Evolutionary conservation across 2,888 invertebrate species (phyloP), one percentile per base, ranked within the genome.

Genomic region (Dysmachus trigonus): DNA sequence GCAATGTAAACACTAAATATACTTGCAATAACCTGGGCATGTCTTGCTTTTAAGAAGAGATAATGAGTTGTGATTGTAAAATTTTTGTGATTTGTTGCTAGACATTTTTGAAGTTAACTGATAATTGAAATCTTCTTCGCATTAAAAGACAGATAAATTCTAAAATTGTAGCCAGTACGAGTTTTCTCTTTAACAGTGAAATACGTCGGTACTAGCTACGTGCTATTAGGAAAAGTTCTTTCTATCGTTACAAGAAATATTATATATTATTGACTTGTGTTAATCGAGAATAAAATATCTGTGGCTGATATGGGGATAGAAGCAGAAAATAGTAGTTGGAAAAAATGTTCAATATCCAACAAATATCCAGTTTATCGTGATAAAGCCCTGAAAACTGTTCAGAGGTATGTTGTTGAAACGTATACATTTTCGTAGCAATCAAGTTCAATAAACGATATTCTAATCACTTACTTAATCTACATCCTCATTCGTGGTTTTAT

Each of bases 361-460:
- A 88, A 87, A 82, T 88, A 86, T 86, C 88, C 88, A 74, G 85
- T 86, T 22, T 86, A 85, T 85, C 85, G 88, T 1, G 87, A 88
- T 47, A 85, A 72, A 41, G 35, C 77, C 4, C 30, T 86, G 6
- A 85, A 85, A 13, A 86, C 85, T 5, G 53, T 73, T n/a, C 72
- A 85, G 3, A 85, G 83, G 87, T 87, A 53, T 53, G 5, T 8
- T 22, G 5, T n/a, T n/a, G n/a, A n/a, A n/a, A n/a, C n/a, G n/a
- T n/a, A n/a, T n/a, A n/a, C n/a, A n/a, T n/a, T n/a, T n/a, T n/a
- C n/a, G n/a, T n/a, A n/a, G n/a, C n/a, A n/a, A n/a, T n/a, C n/a
- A n/a, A n/a, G n/a, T n/a, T n/a, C n/a, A n/a, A n/a, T 22, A 53
- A 47, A 4, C 13, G 7, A 38, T 38, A 38, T 10, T 38, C 7